Conservation (phyloP, 2,888 invertebrate genomes). For the Taphrorychus bicolor region DNA sequence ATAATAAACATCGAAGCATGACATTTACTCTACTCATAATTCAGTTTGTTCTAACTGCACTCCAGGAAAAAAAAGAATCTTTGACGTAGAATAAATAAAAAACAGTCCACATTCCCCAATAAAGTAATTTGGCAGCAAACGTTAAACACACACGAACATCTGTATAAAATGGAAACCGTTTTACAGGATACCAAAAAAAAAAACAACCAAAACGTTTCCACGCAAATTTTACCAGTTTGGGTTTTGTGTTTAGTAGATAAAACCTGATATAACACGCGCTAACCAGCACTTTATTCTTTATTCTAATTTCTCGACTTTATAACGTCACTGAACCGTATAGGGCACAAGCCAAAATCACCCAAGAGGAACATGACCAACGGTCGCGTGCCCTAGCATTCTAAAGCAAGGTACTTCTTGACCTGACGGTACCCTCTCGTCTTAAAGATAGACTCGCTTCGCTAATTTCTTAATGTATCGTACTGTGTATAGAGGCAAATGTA, state of each 20-base stretch:
- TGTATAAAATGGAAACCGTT: not conserved
- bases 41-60: too few species aligned
- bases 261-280: too few species aligned
- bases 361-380: conserved; percentile 59
- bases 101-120: not conserved
- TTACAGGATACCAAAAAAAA: too few species aligned
- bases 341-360: conserved; percentile 54
- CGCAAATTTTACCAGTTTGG: too few species aligned
- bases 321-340: conserved; percentile 52
- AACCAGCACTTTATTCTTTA: too few species aligned
- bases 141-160: not conserved
- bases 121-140: not conserved
- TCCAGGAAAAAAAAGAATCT: too few species aligned
- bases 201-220: too few species aligned
- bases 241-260: too few species aligned
- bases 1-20: too few species aligned
- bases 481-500: too few species aligned
- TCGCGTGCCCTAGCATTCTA: conserved; percentile 53
- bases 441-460: conserved; percentile 14
- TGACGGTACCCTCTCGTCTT: conserved; percentile 7
- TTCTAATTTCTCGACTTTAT: too few species aligned
- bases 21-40: too few species aligned
- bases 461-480: conserved; percentile 3
- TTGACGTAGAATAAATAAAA: not conserved
- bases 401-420: conserved; percentile 18